Conservation (phyloP, 1,140 invertebrate species). For the Eriosoma lanigerum region DNA sequence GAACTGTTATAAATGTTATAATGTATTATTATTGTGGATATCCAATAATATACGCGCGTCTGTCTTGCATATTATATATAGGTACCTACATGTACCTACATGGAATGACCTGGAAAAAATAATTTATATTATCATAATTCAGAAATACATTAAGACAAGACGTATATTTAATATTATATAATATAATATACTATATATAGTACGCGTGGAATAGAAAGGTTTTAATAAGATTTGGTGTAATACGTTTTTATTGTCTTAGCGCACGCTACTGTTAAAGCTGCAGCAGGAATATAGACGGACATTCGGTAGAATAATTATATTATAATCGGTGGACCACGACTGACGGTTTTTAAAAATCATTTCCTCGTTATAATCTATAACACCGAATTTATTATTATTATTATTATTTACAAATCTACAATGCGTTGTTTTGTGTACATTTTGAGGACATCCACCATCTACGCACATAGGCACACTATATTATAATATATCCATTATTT, state of each 20-base stretch:
- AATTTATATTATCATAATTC: background rate
- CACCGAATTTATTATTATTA: too few relatives aligned
- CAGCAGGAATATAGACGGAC: too few relatives aligned
- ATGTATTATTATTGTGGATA: too few relatives aligned
- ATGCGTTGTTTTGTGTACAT: too few relatives aligned
- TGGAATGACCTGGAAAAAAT: constrained; percentile 24
- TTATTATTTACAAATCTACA: too few relatives aligned
- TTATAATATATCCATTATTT: too few relatives aligned
- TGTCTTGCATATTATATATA: background rate
- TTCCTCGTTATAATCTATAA: too few relatives aligned
- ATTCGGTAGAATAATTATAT: too few relatives aligned
- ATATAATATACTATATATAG: background rate
- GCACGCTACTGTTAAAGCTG: background rate
- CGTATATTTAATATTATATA: background rate
- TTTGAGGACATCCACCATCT: too few relatives aligned
- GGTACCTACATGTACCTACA: background rate
- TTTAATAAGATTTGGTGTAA: constrained; percentile 12
- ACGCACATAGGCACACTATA: too few relatives aligned
- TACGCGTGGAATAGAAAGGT: constrained; percentile 4
- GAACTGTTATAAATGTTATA: background rate
- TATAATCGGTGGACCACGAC: background rate
- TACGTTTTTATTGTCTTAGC: constrained; percentile 26
- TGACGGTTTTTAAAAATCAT: too few relatives aligned
- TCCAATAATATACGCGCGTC: background rate
- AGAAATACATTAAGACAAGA: constrained; percentile 9